Evolutionary conservation across 2,888 invertebrate genomes (phyloP).

Genomic region (Belgica antarctica): DNA sequence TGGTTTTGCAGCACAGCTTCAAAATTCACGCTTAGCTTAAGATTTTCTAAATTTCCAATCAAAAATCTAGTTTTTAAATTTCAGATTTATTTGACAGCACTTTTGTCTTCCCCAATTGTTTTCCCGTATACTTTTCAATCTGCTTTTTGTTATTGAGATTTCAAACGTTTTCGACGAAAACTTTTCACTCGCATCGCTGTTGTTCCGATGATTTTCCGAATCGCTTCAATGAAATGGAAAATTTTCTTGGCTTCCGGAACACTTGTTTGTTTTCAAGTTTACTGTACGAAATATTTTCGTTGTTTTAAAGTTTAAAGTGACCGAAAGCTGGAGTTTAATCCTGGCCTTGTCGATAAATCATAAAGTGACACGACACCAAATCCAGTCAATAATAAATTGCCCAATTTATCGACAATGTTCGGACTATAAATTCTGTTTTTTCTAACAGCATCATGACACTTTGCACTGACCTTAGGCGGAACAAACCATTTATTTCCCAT

Average conservation of each 20-base stretch:
- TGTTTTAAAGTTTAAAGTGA: not conserved
- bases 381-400: conserved; percentile 36
- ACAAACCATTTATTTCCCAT: not conserved
- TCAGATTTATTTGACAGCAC: no score
- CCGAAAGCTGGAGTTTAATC: not conserved
- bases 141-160: no score
- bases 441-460: not conserved
- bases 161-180: no score
- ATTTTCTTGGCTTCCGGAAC: no score
- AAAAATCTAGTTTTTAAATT: no score
- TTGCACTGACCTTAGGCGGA: conserved; percentile 9
- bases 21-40: no score
- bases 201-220: conserved; percentile 9
- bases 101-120: no score
- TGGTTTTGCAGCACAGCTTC: no score
- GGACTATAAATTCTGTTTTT: conserved; percentile 32
- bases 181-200: conserved; percentile 8
- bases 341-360: conserved; percentile 22
- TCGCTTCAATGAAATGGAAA: not conserved
- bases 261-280: no score
- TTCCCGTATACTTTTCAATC: no score
- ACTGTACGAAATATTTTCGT: no score
- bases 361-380: conserved; percentile 15
- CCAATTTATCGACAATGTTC: conserved; percentile 33
- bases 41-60: no score